Conservation (phyloP, 2,797 vertebrate genomes). For the Hirundo rustica region DNA sequence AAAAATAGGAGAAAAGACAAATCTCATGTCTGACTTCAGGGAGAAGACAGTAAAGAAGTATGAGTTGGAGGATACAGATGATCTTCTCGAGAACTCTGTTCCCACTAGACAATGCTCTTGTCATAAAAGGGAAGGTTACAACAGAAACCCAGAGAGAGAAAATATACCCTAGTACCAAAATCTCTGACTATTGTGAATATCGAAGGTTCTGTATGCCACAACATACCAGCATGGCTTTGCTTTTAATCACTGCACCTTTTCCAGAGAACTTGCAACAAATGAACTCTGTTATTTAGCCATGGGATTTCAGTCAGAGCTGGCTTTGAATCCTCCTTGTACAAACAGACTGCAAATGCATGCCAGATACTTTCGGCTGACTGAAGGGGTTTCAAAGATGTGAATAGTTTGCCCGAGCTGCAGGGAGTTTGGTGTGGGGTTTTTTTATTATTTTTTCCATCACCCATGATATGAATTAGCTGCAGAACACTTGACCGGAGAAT, state of each 20-base stretch:
- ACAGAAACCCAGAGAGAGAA: not conserved
- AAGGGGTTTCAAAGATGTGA: not conserved
- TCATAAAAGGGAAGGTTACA: not conserved
- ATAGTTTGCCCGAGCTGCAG: not conserved
- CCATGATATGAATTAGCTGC: not conserved
- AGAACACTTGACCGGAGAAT: conserved; percentile 6
- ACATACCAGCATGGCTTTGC: not conserved
- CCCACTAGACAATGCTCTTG: not conserved
- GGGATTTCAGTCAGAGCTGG: not conserved
- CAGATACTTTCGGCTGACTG: not conserved
- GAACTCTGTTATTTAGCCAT: not conserved
- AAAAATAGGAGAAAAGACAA: not conserved
- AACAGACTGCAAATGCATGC: not conserved
- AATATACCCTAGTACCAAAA: not conserved
- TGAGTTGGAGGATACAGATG: not conserved
- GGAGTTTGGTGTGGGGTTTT: not conserved
- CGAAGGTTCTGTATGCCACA: not conserved
- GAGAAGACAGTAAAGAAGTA: not conserved
- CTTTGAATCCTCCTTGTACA: not conserved
- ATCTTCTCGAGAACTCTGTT: not conserved
- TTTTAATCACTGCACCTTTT: not conserved
- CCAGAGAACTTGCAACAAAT: not conserved
- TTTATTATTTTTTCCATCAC: not conserved
- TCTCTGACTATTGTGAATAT: not conserved
- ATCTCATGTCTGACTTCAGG: not conserved